Conservation (phyloP, 2,113 vertebrate genomes). For the Opisthocomus hoazin region DNA sequence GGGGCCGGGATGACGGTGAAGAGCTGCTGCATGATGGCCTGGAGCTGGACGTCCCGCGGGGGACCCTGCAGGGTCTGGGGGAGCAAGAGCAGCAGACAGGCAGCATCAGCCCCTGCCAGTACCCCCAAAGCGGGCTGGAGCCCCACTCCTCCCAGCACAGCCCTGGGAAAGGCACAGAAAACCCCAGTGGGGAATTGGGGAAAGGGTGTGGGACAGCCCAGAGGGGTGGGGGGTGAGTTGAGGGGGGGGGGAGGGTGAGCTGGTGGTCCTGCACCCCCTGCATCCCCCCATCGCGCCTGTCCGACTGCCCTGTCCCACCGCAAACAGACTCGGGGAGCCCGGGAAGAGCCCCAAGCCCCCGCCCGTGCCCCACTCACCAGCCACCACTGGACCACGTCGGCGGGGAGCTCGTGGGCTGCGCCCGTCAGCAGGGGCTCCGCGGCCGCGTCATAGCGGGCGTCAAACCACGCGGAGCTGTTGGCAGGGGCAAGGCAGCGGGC, state of each 20-base stretch:
- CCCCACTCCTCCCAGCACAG: neutral
- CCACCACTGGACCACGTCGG: slow-evolving; percentile 71
- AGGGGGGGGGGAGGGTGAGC: neutral
- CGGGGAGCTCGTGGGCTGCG: slow-evolving; percentile 40
- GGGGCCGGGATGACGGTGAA: neutral
- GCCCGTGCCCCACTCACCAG: slow-evolving; percentile 65
- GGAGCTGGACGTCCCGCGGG: neutral
- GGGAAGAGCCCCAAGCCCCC: neutral
- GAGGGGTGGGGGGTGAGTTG: rapidly evolving
- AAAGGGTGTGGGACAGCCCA: neutral
- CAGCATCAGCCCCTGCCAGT: neutral
- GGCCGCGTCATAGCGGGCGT: slow-evolving; percentile 46
- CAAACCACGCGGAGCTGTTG: slow-evolving; percentile 68
- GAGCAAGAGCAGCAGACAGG: neutral
- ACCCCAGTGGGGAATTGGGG: neutral
- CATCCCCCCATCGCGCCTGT: no score
- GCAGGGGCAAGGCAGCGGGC: slow-evolving; percentile 10
- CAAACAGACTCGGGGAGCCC: neutral
- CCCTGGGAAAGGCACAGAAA: neutral
- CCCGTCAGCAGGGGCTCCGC: slow-evolving; percentile 58
- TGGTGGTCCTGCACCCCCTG: neutral
- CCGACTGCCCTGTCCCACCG: neutral
- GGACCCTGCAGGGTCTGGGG: slow-evolving; percentile 14
- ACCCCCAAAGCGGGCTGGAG: neutral
- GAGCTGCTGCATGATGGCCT: neutral